Conservation (phyloP, 2,888 invertebrate species). For the Shargacucullia verbasci region DNA sequence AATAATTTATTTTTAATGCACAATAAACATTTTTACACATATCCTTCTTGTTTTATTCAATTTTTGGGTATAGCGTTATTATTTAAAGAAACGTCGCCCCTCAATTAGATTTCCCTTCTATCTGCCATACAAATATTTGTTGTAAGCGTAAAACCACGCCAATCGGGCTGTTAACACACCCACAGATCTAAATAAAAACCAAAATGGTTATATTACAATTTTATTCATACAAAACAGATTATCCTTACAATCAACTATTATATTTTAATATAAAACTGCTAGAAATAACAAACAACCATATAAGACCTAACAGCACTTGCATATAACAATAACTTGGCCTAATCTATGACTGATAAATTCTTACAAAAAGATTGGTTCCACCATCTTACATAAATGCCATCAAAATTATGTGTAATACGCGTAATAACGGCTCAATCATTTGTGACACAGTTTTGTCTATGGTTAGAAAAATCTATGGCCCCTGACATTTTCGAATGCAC, state of each 20-base stretch:
- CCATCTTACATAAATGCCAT: constrained; percentile 12
- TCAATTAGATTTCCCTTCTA: no score
- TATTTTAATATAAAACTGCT: constrained; percentile 42
- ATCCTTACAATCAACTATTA: constrained; percentile 49
- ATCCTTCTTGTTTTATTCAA: constrained; percentile 35
- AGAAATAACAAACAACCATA: constrained; percentile 39
- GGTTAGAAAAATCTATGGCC: no score
- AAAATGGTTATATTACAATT: constrained; percentile 21
- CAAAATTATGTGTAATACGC: not conserved
- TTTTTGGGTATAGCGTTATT: no score
- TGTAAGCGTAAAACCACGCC: no score
- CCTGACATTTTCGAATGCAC: no score
- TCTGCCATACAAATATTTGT: no score
- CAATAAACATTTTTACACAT: constrained; percentile 77
- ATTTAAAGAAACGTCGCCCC: no score
- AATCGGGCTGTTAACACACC: no score
- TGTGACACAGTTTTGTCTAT: no score
- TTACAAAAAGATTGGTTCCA: constrained; percentile 29
- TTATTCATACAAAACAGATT: constrained; percentile 51
- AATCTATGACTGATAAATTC: constrained; percentile 43
- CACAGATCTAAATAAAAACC: constrained; percentile 14
- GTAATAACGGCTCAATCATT: no score
- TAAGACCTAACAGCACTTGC: constrained; percentile 9
- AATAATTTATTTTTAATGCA: constrained; percentile 73
- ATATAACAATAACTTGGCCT: constrained; percentile 10